Base-by-base conservation (phyloP, 2,797 vertebrate species). In the Borostomias antarcticus region DNA sequence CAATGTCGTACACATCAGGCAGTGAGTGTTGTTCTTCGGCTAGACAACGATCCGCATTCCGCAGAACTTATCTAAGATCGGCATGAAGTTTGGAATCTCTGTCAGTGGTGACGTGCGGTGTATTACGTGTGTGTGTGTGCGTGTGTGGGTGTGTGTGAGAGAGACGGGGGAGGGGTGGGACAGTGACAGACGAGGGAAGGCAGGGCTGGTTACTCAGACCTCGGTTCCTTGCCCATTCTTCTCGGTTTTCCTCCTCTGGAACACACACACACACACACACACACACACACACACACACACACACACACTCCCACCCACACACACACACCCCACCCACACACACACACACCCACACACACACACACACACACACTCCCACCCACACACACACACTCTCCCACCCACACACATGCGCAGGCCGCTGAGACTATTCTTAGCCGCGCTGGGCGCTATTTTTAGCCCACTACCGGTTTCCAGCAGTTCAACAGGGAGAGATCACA, bases 391-490 rank as follows among this genome's bases (percentile, higher is more conserved):
- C 77, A 69, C 76, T 65, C 74, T 61, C 69, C 60, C 73, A 53
- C 63, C 29, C 51, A 58, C 76, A 70, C 64, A 56, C 61, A 47
- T 54, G 51, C 62, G 72, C 75, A 61, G 62, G 48, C 76, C 71
- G 75, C 83, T 81, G 83, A 25, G 68, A 56, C 84, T 89, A 90
- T 88, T 88, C 74, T 88, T 88, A 90, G 89, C 81, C 5, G 57
- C 69, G 78, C 82, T 69, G 83, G 5, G 62, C 15, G 33, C 69
- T 90, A 90, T 90, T 87, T 89, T 83, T 88, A 90, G 82, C 72
- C 72, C 79, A 79, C 87, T 82, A 80, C 86, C 77, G 80, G 84
- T 88, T 90, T 89, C 84, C 86, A 88, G 84, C 69, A 83, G 82
- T 87, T 88, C 84, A 88, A 85, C 70, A 75, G 84, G 78, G 83